Conservation (phyloP, 2,888 invertebrate genomes). For the Ellobium chinense region DNA sequence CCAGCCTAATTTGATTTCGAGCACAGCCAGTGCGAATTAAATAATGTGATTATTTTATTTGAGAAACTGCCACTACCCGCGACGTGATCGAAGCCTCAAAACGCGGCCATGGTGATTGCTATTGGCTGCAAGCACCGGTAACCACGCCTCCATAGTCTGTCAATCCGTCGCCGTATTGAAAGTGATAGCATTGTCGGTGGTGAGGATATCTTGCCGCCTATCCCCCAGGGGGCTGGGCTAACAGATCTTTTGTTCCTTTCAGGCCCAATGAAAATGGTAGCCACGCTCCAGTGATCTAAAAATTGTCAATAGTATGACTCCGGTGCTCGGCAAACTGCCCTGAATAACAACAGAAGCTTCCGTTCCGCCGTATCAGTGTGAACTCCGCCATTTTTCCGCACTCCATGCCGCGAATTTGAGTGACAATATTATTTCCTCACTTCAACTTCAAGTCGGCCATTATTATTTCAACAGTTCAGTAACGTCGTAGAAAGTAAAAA, state of each 20-base stretch:
- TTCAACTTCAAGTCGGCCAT: background rate
- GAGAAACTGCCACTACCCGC: background rate
- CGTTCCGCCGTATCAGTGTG: background rate
- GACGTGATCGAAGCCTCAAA: too few species aligned
- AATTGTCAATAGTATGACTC: background rate
- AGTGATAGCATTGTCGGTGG: background rate
- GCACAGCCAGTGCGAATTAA: background rate
- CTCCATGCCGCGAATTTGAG: background rate
- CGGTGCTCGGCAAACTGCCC: background rate
- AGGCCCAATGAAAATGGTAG: background rate
- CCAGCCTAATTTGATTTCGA: conserved; percentile 13
- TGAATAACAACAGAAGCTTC: background rate
- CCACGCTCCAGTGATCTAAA: background rate
- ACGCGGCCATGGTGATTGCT: background rate
- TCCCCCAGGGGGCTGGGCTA: background rate
- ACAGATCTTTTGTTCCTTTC: background rate
- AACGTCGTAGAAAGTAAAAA: too few species aligned
- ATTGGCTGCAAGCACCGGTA: background rate
- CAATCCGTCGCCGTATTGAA: background rate
- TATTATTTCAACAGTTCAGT: background rate
- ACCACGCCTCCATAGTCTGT: background rate
- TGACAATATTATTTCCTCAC: background rate
- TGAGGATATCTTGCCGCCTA: background rate
- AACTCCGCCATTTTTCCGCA: background rate
- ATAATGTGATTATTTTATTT: conserved; percentile 8